Percentiles rank a stretch among this genome's conserved stretches.
Conservation (phyloP, 92 coral and sea anemone genomes). For the Porites divaricata region DNA sequence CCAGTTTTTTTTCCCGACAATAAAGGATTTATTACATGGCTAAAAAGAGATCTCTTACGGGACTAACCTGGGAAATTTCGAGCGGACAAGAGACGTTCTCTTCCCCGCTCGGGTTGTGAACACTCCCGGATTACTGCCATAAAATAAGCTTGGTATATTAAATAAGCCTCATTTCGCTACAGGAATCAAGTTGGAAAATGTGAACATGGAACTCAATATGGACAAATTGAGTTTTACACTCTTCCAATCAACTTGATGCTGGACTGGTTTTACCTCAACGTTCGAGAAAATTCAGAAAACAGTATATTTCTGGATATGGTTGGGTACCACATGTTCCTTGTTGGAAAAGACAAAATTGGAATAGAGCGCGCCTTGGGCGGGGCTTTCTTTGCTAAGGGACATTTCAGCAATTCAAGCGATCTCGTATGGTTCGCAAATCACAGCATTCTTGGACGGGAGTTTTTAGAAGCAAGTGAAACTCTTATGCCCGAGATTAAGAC, state of each 20-base stretch:
- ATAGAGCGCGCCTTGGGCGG: conserved; percentile 79
- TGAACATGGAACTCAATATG: not conserved
- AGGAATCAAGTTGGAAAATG: conserved; percentile 12
- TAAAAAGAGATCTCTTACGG: no score
- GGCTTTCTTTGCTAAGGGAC: conserved; percentile 67
- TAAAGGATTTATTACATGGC: no score
- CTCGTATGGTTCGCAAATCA: conserved; percentile 57
- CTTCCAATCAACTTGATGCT: conserved; percentile 56
- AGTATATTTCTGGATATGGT: conserved; percentile 32
- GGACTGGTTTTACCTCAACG: conserved; percentile 54
- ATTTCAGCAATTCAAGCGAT: conserved; percentile 45
- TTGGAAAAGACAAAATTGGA: conserved; percentile 75
- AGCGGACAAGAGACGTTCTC: no score
- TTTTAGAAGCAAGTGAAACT: conserved; percentile 13
- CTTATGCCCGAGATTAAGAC: conserved; percentile 31
- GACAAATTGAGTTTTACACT: conserved; percentile 62
- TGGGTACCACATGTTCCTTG: conserved; percentile 73
- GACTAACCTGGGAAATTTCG: no score
- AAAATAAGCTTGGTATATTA: not conserved
- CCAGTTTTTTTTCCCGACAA: no score
- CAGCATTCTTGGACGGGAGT: conserved; percentile 57
- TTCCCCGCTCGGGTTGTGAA: no score
- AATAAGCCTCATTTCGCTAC: not conserved
- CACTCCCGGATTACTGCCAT: no score
- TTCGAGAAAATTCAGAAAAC: not conserved